Conservation (phyloP, 2,888 invertebrate species). For the Shargacucullia verbasci region DNA sequence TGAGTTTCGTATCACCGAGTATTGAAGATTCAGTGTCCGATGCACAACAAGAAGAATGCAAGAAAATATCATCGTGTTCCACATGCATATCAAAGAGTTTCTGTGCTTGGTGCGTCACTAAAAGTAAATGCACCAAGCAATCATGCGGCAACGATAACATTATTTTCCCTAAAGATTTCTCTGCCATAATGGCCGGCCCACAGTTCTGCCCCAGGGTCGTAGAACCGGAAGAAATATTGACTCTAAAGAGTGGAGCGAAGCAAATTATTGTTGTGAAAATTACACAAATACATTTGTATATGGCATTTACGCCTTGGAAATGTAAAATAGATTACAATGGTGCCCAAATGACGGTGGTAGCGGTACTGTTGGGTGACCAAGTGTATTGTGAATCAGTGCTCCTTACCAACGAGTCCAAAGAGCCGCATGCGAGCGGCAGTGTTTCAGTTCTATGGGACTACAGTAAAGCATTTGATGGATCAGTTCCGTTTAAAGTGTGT, state of each 20-base stretch:
- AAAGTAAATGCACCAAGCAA: slow-evolving; percentile 76
- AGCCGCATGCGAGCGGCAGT: slow-evolving; percentile 65
- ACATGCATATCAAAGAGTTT: slow-evolving; percentile 68
- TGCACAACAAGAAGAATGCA: slow-evolving; percentile 57
- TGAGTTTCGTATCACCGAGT: slow-evolving; percentile 32
- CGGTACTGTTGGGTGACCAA: slow-evolving; percentile 68
- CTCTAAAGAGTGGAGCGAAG: slow-evolving; percentile 70
- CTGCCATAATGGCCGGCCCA: slow-evolving; percentile 75
- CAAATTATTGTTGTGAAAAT: slow-evolving; percentile 71
- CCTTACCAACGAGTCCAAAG: slow-evolving; percentile 68
- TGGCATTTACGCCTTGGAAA: slow-evolving; percentile 82
- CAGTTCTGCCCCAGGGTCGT: slow-evolving; percentile 76
- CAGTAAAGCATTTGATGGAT: slow-evolving; percentile 75
- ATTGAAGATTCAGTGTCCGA: slow-evolving; percentile 32
- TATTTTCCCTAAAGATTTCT: slow-evolving; percentile 71
- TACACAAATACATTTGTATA: slow-evolving; percentile 79
- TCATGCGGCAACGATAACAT: slow-evolving; percentile 79
- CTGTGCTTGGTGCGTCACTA: slow-evolving; percentile 81
- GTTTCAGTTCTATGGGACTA: slow-evolving; percentile 76
- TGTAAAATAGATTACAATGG: slow-evolving; percentile 68
- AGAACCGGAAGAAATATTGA: slow-evolving; percentile 62
- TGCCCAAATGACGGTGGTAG: slow-evolving; percentile 62
- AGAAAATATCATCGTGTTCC: slow-evolving; percentile 66
- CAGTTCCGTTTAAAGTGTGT: slow-evolving; percentile 70
- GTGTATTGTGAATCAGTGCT: slow-evolving; percentile 72